Evolutionary conservation across 1,140 invertebrate genomes (phyloP).

Genomic region (Nylanderia fulva): DNA sequence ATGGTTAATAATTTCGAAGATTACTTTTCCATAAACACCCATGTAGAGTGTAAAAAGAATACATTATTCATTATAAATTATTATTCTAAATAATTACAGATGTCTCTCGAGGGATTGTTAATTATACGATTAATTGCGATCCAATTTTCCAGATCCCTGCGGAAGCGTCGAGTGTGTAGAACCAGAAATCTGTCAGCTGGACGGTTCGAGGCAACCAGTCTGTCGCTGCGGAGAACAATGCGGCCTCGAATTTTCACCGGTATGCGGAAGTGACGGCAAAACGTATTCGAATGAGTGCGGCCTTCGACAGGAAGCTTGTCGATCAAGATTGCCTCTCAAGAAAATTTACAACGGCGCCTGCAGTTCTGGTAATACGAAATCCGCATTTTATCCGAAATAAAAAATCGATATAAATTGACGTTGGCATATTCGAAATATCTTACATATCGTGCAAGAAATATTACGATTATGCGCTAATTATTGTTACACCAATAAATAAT

Average conservation of each 20-base stretch:
- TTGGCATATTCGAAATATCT: not conserved
- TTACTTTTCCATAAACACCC: no score
- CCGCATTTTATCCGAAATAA: not conserved
- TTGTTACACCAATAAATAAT: not conserved
- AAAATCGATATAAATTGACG: not conserved
- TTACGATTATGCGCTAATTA: no score
- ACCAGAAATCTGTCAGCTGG: constrained; percentile 94
- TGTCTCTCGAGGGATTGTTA: no score
- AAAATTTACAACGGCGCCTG: constrained; percentile 94
- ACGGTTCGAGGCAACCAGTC: constrained; percentile 91
- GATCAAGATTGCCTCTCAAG: constrained; percentile 89
- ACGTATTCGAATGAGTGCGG: constrained; percentile 95
- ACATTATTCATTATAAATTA: not conserved
- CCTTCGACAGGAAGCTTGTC: constrained; percentile 91
- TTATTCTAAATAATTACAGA: not conserved
- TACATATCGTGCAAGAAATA: not conserved
- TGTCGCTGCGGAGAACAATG: constrained; percentile 94
- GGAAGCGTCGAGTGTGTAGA: constrained; percentile 91
- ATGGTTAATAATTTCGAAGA: no score
- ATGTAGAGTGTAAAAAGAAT: no score
- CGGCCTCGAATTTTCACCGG: constrained; percentile 92
- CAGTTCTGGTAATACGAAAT: constrained; percentile 88
- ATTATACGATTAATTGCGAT: constrained; percentile 12
- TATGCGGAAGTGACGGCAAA: constrained; percentile 94
- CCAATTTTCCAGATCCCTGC: constrained; percentile 92